phyloP scores from a whole-genome alignment of 1,140 invertebrate genomes.

The Chironomus striatipennis region DNA sequence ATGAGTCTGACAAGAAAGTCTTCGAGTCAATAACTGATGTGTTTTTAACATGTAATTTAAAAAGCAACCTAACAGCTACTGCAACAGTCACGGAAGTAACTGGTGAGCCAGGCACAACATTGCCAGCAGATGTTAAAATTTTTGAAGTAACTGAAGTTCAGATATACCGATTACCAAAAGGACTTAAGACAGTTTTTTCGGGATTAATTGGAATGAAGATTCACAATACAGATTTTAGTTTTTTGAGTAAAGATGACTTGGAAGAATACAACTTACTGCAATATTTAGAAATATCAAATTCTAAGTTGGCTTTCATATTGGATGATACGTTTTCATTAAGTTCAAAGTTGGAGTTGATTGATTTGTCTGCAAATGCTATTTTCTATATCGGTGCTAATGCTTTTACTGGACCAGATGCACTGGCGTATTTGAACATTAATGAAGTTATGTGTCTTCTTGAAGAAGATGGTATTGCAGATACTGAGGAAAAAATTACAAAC shows the following conservation, averaged over 20 bases:
- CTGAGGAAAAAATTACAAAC: too few species aligned
- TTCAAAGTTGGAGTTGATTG: background rate
- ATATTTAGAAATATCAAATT: background rate
- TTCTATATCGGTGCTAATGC: background rate
- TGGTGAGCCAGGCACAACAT: too few species aligned
- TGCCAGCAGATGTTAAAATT: too few species aligned
- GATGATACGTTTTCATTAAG: background rate
- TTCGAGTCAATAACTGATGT: too few species aligned
- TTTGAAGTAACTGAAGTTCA: too few species aligned
- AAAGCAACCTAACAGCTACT: too few species aligned
- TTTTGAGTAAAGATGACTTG: background rate
- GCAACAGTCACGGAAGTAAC: too few species aligned
- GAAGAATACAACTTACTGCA: background rate
- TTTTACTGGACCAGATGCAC: background rate
- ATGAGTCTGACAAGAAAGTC: too few species aligned
- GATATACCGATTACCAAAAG: too few species aligned
- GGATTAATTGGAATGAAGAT: background rate
- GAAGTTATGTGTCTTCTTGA: background rate
- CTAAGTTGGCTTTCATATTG: background rate
- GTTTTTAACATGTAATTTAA: too few species aligned
- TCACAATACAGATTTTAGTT: background rate
- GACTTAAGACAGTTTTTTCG: background rate
- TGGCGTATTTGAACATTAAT: background rate
- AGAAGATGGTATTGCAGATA: too few species aligned
- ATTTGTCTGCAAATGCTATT: background rate